Evolutionary conservation across 2,888 invertebrate species (phyloP).

Genomic region (Lottia scabra): DNA sequence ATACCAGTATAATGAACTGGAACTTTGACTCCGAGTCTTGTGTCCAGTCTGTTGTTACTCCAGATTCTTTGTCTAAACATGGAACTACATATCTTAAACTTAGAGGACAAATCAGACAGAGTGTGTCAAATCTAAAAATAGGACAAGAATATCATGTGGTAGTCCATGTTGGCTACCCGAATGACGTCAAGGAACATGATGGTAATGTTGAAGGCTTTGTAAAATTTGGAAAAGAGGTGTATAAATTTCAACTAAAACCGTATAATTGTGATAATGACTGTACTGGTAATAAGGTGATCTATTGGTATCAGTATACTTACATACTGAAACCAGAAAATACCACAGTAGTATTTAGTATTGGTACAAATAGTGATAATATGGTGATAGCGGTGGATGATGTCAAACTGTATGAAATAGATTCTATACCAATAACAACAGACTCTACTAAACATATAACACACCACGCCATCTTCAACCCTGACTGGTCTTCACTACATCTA

Average conservation of each 20-base stretch:
- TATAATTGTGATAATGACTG: constrained; percentile 14
- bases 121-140: background rate
- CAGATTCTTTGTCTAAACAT: background rate
- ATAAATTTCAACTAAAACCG: constrained; percentile 25
- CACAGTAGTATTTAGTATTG: background rate
- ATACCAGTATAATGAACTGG: background rate
- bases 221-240: constrained; percentile 21
- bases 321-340: background rate
- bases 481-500: constrained; percentile 26
- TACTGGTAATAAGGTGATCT: constrained; percentile 13
- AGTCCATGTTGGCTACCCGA: constrained; percentile 20
- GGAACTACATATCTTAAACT: background rate
- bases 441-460: background rate
- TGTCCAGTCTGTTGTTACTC: background rate
- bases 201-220: constrained; percentile 24
- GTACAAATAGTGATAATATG: background rate
- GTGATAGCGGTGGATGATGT: constrained; percentile 17
- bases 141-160: constrained; percentile 13
- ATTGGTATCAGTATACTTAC: constrained; percentile 20
- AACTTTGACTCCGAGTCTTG: constrained; percentile 2
- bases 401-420: constrained; percentile 11
- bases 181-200: constrained; percentile 10
- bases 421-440: background rate
- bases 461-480: constrained; percentile 21
- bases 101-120: background rate